These are phyloP conservation scores for Diglossa cyanea DNA, from an alignment of 2,797 vertebrate species.

Conservation along the genomic window DNA sequence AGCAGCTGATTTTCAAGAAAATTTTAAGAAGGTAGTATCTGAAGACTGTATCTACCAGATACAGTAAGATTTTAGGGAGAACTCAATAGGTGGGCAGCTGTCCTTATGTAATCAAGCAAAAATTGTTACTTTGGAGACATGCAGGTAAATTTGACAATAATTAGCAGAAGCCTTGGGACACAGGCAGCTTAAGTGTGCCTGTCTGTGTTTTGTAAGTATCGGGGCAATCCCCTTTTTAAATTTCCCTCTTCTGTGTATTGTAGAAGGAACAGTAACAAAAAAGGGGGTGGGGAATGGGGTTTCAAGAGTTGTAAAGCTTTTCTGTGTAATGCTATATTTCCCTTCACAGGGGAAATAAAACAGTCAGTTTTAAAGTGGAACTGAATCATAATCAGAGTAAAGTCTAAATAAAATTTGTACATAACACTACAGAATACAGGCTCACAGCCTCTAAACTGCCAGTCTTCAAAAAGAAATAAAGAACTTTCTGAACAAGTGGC, in stretches of 20 bases:
- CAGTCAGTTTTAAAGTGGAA: background rate
- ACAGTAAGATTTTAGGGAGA: background rate
- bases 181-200: background rate
- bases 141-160: background rate
- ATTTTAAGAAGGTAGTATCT: background rate
- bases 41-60: background rate
- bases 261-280: background rate
- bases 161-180: background rate
- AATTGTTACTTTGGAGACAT: background rate
- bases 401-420: background rate
- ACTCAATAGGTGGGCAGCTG: background rate
- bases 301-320: background rate
- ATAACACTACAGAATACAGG: background rate
- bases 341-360: background rate
- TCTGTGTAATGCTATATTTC: background rate
- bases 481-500: background rate
- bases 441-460: background rate
- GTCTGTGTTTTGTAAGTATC: background rate
- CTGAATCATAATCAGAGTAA: background rate
- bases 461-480: background rate
- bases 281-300: fast-evolving
- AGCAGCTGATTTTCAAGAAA: background rate
- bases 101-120: background rate
- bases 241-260: background rate
- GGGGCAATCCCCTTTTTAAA: background rate